Evolutionary conservation across 2,797 vertebrate genomes (phyloP), one percentile per base, ranked within the genome.

Genomic region (Smutsia gigantea): DNA sequence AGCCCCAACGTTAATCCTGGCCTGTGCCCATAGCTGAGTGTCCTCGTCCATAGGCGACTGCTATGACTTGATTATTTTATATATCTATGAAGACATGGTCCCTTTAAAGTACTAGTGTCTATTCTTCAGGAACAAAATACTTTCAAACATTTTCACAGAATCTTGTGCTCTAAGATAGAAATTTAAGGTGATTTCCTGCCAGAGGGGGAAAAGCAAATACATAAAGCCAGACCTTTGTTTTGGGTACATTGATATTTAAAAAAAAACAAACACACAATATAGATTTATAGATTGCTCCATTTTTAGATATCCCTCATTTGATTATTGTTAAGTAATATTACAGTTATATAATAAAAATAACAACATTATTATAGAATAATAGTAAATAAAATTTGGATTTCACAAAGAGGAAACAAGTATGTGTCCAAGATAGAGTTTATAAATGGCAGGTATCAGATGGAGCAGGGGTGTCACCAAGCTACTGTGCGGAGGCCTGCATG

Each of bases 21-120:
- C 1, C n/a, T 1, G 0, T 3, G 1, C 29, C 31, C 14, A 0
- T 0, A n/a, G n/a, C 59, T 4, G 19, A 59, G 49, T 15, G 42
- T 14, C 31, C 4, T 21, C 27, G 12, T 2, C 3, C 5, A 19
- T 1, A 1, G 31, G 11, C 27, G 17, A 37, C 8, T n/a, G 39
- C 15, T 55, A 6, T 6, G 14, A 75, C 21, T 23, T 55, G 74
- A 46, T 53, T 31, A 78, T 13, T 66, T 39, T 25, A 18, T 0
- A 0, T 59, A 88, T 64, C 51, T 66, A 61, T 39, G 68, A 42
- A 29, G 31, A 83, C 19, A 46, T 19, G 74, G 42, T 64, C 27
- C 12, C 79, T 66, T 46, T 27, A 83, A 55, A 51, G 34, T 12
- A 21, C 2, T 19, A 23, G 10, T 8, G 25, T 75, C 27, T 84